Conservation (phyloP, 2,888 invertebrate species). For the Ectemnius continuus region DNA sequence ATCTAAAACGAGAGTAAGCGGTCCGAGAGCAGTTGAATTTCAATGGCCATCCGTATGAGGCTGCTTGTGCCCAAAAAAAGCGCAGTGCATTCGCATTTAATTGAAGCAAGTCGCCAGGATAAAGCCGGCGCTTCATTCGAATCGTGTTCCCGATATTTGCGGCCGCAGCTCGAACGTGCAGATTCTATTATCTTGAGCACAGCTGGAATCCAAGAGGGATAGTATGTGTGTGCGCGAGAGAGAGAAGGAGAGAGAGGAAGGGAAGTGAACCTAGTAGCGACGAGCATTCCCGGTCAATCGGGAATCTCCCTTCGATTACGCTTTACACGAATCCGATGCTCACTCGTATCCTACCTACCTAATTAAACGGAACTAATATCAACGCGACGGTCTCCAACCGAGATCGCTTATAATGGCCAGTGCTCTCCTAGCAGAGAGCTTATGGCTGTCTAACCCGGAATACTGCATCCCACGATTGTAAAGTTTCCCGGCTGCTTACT, state of each 20-base stretch:
- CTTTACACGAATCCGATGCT: conserved; percentile 64
- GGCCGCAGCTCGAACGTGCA: conserved; percentile 57
- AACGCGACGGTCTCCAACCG: conserved; percentile 54
- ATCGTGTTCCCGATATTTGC: conserved; percentile 38
- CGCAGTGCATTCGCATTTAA: conserved; percentile 30
- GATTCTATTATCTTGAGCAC: conserved; percentile 66
- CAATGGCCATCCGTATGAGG: conserved; percentile 17
- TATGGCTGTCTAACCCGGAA: too few species aligned
- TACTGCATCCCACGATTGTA: too few species aligned
- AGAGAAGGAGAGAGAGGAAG: conserved; percentile 20
- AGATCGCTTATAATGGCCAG: conserved; percentile 51
- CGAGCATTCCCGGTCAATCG: conserved; percentile 61
- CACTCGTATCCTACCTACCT: conserved; percentile 57
- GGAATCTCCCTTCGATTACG: conserved; percentile 64
- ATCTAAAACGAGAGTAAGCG: background rate
- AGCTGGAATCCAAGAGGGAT: background rate
- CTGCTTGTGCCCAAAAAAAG: conserved; percentile 21
- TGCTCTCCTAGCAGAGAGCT: conserved; percentile 12
- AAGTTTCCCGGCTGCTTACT: too few species aligned
- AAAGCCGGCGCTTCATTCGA: conserved; percentile 37
- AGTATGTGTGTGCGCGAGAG: conserved; percentile 12
- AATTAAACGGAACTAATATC: conserved; percentile 69
- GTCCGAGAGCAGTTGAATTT: conserved; percentile 27
- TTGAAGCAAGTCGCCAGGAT: conserved; percentile 33
- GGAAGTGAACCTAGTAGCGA: conserved; percentile 30